A percentile compares a stretch with the other conserved stretches of the same genome.
Evolutionary conservation across 2,888 invertebrate genomes (phyloP).

Genomic region (Parnassius mnemosyne): DNA sequence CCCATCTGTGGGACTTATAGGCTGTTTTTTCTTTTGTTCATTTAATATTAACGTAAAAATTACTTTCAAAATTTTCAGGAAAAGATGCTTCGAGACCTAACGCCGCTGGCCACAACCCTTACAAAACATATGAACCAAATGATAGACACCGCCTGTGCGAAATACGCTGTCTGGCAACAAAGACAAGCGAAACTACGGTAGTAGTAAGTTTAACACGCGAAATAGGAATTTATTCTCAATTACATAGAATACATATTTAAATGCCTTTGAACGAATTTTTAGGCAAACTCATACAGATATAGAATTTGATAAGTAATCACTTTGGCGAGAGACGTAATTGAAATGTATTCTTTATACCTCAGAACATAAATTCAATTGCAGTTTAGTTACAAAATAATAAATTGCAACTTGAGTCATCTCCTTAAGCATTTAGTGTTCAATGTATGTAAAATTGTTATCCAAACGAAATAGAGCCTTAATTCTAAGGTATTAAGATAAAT

Average conservation of each 20-base stretch:
- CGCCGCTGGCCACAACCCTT: conserved; percentile 88
- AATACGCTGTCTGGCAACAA: conserved; percentile 93
- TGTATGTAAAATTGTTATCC: background rate
- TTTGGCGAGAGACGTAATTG: background rate
- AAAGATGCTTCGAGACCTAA: conserved; percentile 89
- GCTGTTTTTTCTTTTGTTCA: no score
- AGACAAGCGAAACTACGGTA: conserved; percentile 81
- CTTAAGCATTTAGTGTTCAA: background rate
- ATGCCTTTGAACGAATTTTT: conserved; percentile 16
- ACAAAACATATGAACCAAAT: conserved; percentile 94
- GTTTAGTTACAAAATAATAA: background rate
- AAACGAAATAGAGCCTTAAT: background rate
- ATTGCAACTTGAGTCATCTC: no score
- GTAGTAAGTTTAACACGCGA: conserved; percentile 38
- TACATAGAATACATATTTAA: conserved; percentile 17
- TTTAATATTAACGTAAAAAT: no score
- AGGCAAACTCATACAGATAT: conserved; percentile 3
- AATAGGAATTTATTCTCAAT: conserved; percentile 14
- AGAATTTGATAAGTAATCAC: background rate
- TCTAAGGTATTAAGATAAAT: background rate
- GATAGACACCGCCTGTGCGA: conserved; percentile 91
- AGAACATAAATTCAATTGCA: background rate
- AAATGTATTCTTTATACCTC: background rate
- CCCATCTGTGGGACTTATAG: no score
- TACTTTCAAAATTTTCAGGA: conserved; percentile 75